Evolutionary conservation across 2,797 vertebrate species (phyloP), one percentile per base, ranked within the genome.

Genomic region (Botia kubotai): DNA sequence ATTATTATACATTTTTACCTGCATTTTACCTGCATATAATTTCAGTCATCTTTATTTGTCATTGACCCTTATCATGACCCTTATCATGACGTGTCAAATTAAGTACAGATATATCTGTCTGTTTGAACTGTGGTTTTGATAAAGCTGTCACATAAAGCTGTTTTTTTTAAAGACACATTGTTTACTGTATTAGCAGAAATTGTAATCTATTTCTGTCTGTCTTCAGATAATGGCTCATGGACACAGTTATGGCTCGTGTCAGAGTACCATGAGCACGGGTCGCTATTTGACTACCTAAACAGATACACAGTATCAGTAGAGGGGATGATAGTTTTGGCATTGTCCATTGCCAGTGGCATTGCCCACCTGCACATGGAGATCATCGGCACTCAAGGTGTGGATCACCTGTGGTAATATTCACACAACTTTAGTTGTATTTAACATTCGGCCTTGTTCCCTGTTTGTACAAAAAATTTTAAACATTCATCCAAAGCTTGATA

Each of bases 331-430:
- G 87, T 93, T 83, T 87, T 98, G 77, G 96, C 95, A 0, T 85
- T 96, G 71, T 99, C 97, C 0, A 91, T 96, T 79, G 95, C 96
- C 87, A 97, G 97, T 2, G 97, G 97, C 13, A 91, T 98, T 85
- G 96, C 97, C 0, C 97, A 99, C 87, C 96, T 99, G 2, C 97
- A 99, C 88, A 98, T 99, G 97, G 97, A 99, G 90, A 98, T 99
- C 65, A 95, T 98, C 0, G 96, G 97, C 79, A 98, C 96, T 0
- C 97, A 98, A 92, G 97, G 97, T 97, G 88, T 48, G 55, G 68
- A 73, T 43, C 39, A 43, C 8, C 11, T 23, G 19, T 46, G 10
- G 8, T 3, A 70, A 52, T 58, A 29, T 29, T 29, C 29, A 29
- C 29, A 29, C 19, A 62, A 50, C 23, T 2, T 33, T 14, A 17